Percentiles rank a stretch among this genome's conserved stretches.
phyloP scores from a whole-genome alignment of 1,140 invertebrate species.

The Saccostrea cuccullata region DNA sequence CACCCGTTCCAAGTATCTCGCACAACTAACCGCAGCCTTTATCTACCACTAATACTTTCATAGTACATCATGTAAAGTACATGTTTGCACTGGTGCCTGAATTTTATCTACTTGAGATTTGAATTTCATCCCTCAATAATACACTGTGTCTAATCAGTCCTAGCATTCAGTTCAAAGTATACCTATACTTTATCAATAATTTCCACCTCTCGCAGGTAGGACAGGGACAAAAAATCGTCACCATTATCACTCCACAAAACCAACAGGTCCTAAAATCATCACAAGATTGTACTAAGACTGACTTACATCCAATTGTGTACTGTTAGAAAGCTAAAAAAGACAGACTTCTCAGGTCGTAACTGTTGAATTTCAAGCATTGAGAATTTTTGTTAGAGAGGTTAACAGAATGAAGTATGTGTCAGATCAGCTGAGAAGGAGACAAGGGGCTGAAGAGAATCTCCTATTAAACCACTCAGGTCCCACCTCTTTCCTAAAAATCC shows the following conservation, averaged over 20 bases:
- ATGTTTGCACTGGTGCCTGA: conserved; percentile 32
- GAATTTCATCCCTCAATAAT: conserved; percentile 14
- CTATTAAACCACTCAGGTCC: conserved; percentile 11
- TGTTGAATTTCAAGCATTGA: conserved; percentile 19
- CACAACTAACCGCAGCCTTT: not conserved
- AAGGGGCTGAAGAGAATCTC: not conserved
- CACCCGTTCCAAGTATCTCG: conserved; percentile 18
- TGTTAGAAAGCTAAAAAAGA: not conserved
- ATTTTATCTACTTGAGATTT: conserved; percentile 30
- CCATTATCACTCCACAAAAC: not conserved
- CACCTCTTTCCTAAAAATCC: not conserved
- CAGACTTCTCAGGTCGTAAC: not conserved
- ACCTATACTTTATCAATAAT: conserved; percentile 23
- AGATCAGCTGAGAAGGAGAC: conserved; percentile 6
- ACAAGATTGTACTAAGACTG: not conserved
- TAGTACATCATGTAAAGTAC: conserved; percentile 30
- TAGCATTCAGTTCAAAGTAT: not conserved
- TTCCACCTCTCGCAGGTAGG: conserved; percentile 16
- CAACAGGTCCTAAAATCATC: not conserved
- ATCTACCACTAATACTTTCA: conserved; percentile 28
- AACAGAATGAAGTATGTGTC: conserved; percentile 25
- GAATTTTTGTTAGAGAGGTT: not conserved
- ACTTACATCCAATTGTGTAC: not conserved
- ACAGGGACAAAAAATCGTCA: not conserved
- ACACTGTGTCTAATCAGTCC: not conserved